Conservation (phyloP, 1,140 invertebrate genomes). For the Polypedilum vanderplanki region DNA sequence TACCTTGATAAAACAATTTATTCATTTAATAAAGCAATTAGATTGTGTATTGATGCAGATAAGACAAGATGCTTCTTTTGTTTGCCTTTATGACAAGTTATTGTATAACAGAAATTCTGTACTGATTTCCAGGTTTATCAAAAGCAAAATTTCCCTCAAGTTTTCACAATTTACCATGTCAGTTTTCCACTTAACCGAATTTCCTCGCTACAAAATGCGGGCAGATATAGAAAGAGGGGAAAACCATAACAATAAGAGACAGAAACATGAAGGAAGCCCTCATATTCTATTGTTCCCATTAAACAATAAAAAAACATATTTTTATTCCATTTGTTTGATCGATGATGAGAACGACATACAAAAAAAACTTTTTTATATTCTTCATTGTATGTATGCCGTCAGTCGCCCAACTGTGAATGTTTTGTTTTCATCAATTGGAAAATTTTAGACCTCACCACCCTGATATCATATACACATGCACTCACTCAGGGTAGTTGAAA, state of each 20-base stretch:
- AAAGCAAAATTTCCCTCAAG: no score
- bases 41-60: no score
- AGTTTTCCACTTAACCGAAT: not conserved
- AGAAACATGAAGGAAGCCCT: not conserved
- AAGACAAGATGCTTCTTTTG: no score
- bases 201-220: constrained; percentile 1
- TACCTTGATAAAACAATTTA: no score
- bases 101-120: no score
- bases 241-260: constrained; percentile 9
- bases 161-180: no score
- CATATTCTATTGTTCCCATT: not conserved
- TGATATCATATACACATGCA: not conserved
- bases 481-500: not conserved
- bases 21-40: no score
- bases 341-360: constrained; percentile 11
- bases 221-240: not conserved
- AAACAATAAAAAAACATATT: not conserved
- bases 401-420: not conserved
- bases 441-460: not conserved
- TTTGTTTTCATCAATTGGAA: not conserved
- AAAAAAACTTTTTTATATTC: not conserved
- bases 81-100: no score
- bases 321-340: constrained; percentile 1
- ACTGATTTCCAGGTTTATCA: no score
- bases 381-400: not conserved